Percentiles rank a stretch among this genome's conserved stretches.
Conservation (phyloP, 2,113 vertebrate species). For the Corythoichthys haematopterus region DNA sequence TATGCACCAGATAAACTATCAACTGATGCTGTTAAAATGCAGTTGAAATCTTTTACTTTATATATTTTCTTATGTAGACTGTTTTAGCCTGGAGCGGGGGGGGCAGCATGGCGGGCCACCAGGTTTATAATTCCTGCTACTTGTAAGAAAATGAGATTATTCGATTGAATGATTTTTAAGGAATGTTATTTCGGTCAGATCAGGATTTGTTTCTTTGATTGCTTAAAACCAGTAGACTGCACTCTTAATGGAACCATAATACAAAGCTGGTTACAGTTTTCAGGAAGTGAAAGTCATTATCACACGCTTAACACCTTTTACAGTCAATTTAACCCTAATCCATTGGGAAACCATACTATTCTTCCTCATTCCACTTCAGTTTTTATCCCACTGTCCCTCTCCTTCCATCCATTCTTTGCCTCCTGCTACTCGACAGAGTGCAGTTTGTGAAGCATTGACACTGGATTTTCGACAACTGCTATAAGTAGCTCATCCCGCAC, state of each 20-base stretch:
- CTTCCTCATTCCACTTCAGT: conserved; percentile 34
- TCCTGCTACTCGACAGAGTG: conserved; percentile 27
- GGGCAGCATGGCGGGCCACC: too few species aligned
- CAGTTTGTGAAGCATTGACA: conserved; percentile 43
- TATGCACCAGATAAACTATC: background rate
- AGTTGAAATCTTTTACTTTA: too few species aligned
- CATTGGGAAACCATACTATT: conserved; percentile 43
- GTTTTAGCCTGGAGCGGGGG: too few species aligned
- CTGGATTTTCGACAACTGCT: conserved; percentile 49
- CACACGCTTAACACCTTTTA: conserved; percentile 51
- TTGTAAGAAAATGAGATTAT: background rate
- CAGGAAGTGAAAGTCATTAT: conserved; percentile 52
- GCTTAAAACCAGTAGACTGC: conserved; percentile 44
- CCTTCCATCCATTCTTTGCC: conserved; percentile 1
- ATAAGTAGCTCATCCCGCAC: conserved; percentile 4
- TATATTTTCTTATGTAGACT: too few species aligned
- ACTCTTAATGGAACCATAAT: conserved; percentile 51
- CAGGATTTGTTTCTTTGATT: conserved; percentile 33
- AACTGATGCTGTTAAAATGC: too few species aligned
- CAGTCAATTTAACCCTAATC: conserved; percentile 70
- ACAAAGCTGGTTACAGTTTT: conserved; percentile 55
- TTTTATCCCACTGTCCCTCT: conserved; percentile 13
- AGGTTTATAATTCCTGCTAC: background rate
- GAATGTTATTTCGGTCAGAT: conserved; percentile 19
- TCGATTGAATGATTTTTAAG: background rate